Conservation (phyloP, 2,888 invertebrate species). For the Baccha elongata region DNA sequence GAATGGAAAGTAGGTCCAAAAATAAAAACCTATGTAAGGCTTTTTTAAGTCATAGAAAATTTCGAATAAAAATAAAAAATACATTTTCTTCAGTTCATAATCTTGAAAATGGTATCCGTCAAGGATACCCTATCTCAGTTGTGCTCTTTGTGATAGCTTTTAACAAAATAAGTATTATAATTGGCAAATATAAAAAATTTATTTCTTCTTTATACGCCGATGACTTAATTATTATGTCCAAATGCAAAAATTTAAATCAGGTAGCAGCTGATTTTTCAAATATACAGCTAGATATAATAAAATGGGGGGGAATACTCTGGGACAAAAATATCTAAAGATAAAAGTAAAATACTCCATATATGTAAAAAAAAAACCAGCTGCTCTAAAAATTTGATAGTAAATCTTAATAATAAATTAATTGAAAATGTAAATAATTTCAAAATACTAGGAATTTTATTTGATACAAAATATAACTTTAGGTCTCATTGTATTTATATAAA, state of each 20-base stretch:
- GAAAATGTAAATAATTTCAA: no score
- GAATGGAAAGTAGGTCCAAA: conserved; percentile 16
- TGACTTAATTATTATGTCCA: conserved; percentile 25
- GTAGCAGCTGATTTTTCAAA: no score
- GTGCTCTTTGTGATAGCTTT: conserved; percentile 36
- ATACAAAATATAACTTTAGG: no score
- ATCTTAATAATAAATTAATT: conserved; percentile 4
- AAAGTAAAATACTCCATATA: no score
- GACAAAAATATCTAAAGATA: no score
- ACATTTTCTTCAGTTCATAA: conserved; percentile 14
- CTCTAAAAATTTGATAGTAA: no score
- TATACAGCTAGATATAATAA: no score
- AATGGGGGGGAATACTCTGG: conserved; percentile 24
- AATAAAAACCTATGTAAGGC: conserved; percentile 18
- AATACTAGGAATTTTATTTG: no score
- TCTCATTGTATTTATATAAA: no score
- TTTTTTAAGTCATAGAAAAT: background rate
- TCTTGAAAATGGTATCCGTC: conserved; percentile 11
- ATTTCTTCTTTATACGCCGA: conserved; percentile 54
- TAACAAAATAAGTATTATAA: conserved; percentile 31
- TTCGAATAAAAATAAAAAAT: conserved; percentile 37
- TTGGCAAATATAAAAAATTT: conserved; percentile 14
- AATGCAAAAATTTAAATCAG: no score
- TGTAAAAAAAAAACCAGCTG: no score
- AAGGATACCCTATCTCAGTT: conserved; percentile 50